These are phyloP conservation scores for Philaenus spumarius DNA, from an alignment of 1,140 invertebrate genomes.

Conservation along the genomic window DNA sequence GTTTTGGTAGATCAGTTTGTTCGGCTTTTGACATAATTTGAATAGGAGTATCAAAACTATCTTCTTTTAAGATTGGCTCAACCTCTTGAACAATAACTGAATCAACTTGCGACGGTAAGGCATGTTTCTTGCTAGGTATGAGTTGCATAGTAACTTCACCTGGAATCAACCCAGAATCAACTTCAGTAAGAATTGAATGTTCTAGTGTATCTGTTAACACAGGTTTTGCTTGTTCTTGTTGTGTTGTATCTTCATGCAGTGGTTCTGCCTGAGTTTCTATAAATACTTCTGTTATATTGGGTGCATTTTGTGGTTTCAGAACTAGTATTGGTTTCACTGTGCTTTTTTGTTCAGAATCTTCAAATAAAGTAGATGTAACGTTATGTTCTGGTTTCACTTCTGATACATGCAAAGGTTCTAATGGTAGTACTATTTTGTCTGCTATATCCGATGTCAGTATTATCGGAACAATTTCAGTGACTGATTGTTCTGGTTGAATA, in stretches of 20 bases:
- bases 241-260: neutral
- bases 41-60: too few species aligned
- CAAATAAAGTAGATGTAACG: too few species aligned
- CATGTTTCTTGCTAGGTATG: slow-evolving; percentile 34
- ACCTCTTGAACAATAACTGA: neutral
- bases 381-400: too few species aligned
- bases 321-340: neutral
- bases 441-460: too few species aligned
- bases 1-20: too few species aligned
- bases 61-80: slow-evolving; percentile 27
- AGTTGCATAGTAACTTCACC: neutral
- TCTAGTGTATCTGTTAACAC: slow-evolving; percentile 31
- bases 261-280: too few species aligned
- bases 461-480: too few species aligned
- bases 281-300: neutral
- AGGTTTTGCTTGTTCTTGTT: neutral
- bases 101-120: slow-evolving; percentile 23
- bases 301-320: neutral
- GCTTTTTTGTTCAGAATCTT: too few species aligned
- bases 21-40: too few species aligned
- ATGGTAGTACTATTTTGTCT: too few species aligned
- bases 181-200: neutral
- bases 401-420: too few species aligned
- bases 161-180: neutral
- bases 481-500: too few species aligned